These are phyloP conservation scores for Leucopsar rothschildi DNA, from an alignment of 2,113 vertebrate genomes.

Conservation along the genomic window DNA sequence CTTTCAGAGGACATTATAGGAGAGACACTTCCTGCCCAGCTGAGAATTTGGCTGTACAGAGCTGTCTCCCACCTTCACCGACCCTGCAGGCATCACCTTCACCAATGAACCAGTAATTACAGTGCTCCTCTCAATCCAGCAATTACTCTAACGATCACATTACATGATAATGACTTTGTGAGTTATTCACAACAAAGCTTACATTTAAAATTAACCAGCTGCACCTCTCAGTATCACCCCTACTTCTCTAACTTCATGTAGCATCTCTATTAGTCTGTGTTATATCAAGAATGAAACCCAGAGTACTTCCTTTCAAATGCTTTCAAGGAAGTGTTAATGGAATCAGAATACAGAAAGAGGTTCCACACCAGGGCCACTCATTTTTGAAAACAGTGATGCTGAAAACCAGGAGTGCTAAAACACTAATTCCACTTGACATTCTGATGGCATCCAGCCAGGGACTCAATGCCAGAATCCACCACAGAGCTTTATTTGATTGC, in stretches of 20 bases:
- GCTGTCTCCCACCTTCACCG: background rate
- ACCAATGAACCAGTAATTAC: background rate
- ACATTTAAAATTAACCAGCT: background rate
- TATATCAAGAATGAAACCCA: background rate
- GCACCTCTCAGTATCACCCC: background rate
- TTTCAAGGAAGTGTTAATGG: background rate
- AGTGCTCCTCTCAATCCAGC: background rate
- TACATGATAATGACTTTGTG: background rate
- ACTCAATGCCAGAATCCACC: constrained; percentile 19
- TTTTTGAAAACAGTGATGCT: background rate
- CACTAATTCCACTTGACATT: constrained; percentile 46
- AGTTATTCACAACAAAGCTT: background rate
- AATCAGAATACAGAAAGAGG: background rate
- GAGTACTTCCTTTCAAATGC: background rate
- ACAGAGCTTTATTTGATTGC: constrained; percentile 53
- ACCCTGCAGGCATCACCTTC: constrained; percentile 18
- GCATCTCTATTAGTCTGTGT: background rate
- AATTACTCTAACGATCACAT: background rate
- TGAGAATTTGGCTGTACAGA: constrained; percentile 10
- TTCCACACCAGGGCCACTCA: background rate
- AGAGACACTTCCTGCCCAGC: constrained; percentile 62
- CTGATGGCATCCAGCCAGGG: constrained; percentile 37
- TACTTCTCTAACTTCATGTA: background rate
- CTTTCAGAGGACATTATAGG: constrained; percentile 26
- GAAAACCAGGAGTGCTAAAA: constrained; percentile 17